Conservation (phyloP, 2,797 vertebrate genomes). For the Arremon aurantiirostris region DNA sequence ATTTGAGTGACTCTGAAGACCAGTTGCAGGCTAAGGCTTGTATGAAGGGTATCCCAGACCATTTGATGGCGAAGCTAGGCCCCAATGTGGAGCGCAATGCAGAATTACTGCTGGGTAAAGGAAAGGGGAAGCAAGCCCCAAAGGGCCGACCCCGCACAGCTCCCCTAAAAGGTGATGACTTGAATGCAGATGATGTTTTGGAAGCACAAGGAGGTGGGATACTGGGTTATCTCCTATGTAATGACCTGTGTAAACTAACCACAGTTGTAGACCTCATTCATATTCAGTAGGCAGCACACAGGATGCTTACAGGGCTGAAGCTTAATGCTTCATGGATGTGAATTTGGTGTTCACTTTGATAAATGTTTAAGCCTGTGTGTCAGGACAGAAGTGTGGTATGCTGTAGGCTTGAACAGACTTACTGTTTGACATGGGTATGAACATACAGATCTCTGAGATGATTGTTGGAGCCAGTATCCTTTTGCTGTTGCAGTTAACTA, state of each 20-base stretch:
- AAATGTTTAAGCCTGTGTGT: neutral
- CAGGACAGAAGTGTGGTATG: neutral
- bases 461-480: neutral
- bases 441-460: neutral
- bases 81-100: slow-evolving; percentile 75
- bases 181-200: slow-evolving; percentile 14
- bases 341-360: neutral
- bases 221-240: neutral
- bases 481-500: slow-evolving; percentile 2
- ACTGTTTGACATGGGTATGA: neutral
- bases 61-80: slow-evolving; percentile 79
- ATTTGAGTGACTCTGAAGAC: slow-evolving; percentile 95
- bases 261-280: neutral
- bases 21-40: slow-evolving; percentile 83
- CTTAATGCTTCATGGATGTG: neutral
- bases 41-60: slow-evolving; percentile 80
- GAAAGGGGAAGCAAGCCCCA: slow-evolving; percentile 83
- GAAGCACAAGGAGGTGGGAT: neutral
- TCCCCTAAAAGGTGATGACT: slow-evolving; percentile 90
- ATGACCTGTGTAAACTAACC: neutral
- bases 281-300: neutral
- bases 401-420: neutral
- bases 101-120: slow-evolving; percentile 83
- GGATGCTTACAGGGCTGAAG: neutral
- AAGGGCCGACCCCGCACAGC: slow-evolving; percentile 92